A percentile compares a stretch with the other conserved stretches of the same genome.
Conservation (phyloP, 2,113 vertebrate genomes). For the Centropus unirufus region DNA sequence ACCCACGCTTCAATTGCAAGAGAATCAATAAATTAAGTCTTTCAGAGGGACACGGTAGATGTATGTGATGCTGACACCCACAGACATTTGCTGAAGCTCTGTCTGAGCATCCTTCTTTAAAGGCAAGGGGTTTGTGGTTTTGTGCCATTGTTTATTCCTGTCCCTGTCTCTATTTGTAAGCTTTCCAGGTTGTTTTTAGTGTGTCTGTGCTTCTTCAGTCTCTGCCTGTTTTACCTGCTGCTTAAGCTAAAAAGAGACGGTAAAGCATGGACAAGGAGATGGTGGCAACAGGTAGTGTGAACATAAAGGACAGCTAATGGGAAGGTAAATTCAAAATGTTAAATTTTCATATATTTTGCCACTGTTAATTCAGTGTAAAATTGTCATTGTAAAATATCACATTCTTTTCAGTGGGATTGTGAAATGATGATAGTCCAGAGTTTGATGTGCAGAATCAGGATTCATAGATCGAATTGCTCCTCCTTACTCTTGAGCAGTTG, state of each 20-base stretch:
- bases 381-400: not conserved
- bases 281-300: not conserved
- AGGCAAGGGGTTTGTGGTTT: not conserved
- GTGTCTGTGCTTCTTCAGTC: not conserved
- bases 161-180: not conserved
- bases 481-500: not conserved
- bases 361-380: not conserved
- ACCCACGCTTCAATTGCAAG: not conserved
- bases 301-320: rapidly evolving
- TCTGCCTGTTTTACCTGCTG: not conserved
- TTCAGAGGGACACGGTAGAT: not conserved
- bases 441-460: not conserved
- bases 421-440: not conserved
- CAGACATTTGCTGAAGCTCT: not conserved
- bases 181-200: not conserved
- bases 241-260: not conserved
- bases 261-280: not conserved
- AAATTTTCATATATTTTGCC: not conserved
- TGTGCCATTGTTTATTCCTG: not conserved
- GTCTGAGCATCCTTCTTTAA: not conserved
- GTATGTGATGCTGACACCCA: not conserved
- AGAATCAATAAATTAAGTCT: not conserved
- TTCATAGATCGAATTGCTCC: not conserved
- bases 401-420: not conserved
- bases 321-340: not conserved